Percentiles rank a stretch among this genome's conserved stretches.
These are phyloP conservation scores for Caranx ignobilis DNA, from an alignment of 2,113 vertebrate species.

Conservation along the genomic window DNA sequence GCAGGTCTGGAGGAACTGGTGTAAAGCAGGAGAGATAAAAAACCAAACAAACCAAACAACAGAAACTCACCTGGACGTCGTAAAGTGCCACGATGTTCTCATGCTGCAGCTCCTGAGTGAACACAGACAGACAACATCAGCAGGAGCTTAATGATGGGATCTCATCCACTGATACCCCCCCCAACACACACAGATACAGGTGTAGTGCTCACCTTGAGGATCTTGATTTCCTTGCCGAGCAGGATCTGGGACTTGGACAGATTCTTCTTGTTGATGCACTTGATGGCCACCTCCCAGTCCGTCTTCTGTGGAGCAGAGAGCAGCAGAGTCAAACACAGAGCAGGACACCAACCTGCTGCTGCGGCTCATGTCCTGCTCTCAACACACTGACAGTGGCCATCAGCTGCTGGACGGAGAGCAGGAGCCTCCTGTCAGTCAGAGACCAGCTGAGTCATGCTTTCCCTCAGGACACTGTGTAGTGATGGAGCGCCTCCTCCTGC, in stretches of 20 bases:
- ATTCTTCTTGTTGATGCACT: slow-evolving; percentile 99
- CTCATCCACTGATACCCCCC: not conserved
- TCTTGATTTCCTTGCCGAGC: slow-evolving; percentile 99
- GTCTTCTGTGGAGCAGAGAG: slow-evolving; percentile 86
- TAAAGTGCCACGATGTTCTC: slow-evolving; percentile 99
- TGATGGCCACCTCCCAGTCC: slow-evolving; percentile 98
- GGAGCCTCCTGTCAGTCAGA: no score
- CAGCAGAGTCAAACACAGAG: not conserved
- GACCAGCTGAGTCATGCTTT: no score
- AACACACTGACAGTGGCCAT: no score
- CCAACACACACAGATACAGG: not conserved
- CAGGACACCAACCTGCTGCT: no score
- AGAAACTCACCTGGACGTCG: slow-evolving; percentile 92
- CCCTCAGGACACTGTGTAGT: no score
- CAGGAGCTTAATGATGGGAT: not conserved
- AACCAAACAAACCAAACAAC: no score
- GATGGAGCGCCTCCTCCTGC: no score
- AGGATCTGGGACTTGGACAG: slow-evolving; percentile 98
- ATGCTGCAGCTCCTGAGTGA: slow-evolving; percentile 95
- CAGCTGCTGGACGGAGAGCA: no score
- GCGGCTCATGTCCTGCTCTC: no score
- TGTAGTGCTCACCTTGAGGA: slow-evolving; percentile 90
- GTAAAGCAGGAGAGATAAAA: slow-evolving; percentile 33
- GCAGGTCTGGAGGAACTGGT: no score
- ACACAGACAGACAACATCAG: slow-evolving; percentile 52